These are phyloP conservation scores for Burhinus bistriatus DNA, from an alignment of 2,113 vertebrate species.

Conservation along the genomic window DNA sequence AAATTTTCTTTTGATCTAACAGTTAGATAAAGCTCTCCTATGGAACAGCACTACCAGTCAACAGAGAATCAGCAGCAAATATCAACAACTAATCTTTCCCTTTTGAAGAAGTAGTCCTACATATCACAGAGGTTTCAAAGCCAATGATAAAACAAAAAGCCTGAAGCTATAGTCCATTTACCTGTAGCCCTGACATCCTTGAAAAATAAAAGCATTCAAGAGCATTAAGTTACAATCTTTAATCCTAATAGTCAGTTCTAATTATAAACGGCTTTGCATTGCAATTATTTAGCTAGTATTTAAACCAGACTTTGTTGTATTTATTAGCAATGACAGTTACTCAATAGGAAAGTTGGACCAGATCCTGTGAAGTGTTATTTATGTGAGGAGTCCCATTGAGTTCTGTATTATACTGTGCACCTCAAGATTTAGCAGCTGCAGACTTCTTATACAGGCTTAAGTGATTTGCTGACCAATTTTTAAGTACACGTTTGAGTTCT, in stretches of 20 bases:
- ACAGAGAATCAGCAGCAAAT: slow-evolving; percentile 49
- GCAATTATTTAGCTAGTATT: slow-evolving; percentile 3
- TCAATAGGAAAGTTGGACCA: neutral
- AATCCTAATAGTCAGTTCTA: neutral
- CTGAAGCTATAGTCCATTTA: slow-evolving; percentile 42
- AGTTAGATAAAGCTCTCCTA: slow-evolving; percentile 57
- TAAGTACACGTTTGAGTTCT: neutral
- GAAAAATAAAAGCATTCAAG: slow-evolving; percentile 41
- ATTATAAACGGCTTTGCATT: neutral
- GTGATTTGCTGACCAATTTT: neutral
- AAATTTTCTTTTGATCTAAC: slow-evolving; percentile 60
- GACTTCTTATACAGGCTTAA: neutral
- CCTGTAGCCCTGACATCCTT: slow-evolving; percentile 14
- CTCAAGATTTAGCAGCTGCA: neutral
- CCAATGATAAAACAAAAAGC: slow-evolving; percentile 57
- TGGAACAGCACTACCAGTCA: slow-evolving; percentile 23
- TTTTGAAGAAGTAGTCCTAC: slow-evolving; percentile 63
- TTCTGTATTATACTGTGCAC: neutral
- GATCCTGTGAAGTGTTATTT: neutral
- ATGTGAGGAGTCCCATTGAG: rapidly evolving
- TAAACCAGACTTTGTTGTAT: neutral
- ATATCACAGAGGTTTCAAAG: slow-evolving; percentile 61
- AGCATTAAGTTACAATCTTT: slow-evolving; percentile 16
- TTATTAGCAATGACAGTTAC: neutral
- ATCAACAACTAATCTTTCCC: slow-evolving; percentile 68